Percentiles rank a stretch among this genome's conserved stretches.
phyloP scores from a whole-genome alignment of 2,888 invertebrate genomes.

The Stratiomys singularior region DNA sequence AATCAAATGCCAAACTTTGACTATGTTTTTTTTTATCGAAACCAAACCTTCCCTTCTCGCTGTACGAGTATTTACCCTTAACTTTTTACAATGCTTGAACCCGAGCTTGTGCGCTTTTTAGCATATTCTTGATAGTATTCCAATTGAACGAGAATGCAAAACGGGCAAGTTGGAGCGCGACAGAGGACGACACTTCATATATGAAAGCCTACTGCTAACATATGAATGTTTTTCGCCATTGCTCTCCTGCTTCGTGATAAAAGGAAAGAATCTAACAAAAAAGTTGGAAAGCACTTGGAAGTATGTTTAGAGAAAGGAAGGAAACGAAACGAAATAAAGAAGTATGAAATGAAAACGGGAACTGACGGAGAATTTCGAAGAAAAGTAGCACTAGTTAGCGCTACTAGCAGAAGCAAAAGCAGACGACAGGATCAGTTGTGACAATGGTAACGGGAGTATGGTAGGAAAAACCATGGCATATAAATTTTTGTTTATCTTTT shows the following conservation, averaged over 20 bases:
- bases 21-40: no score
- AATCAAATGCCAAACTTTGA: no score
- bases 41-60: no score
- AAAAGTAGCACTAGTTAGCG: background rate
- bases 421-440: background rate
- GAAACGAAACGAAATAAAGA: background rate
- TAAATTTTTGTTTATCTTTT: constrained; percentile 45
- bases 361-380: background rate
- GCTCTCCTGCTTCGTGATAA: background rate
- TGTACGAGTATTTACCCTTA: no score
- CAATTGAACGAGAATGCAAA: no score
- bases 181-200: no score
- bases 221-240: background rate
- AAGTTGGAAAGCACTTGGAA: constrained; percentile 32
- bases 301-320: constrained; percentile 32
- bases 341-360: constrained; percentile 4
- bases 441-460: background rate
- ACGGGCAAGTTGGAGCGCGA: no score
- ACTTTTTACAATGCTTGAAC: no score
- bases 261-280: background rate
- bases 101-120: no score
- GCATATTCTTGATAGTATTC: no score
- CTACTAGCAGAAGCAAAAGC: background rate
- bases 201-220: no score
- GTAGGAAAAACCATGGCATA: constrained; percentile 27